Evolutionary conservation across 1,140 invertebrate genomes (phyloP).

Genomic region (Neodiprion fabricii): DNA sequence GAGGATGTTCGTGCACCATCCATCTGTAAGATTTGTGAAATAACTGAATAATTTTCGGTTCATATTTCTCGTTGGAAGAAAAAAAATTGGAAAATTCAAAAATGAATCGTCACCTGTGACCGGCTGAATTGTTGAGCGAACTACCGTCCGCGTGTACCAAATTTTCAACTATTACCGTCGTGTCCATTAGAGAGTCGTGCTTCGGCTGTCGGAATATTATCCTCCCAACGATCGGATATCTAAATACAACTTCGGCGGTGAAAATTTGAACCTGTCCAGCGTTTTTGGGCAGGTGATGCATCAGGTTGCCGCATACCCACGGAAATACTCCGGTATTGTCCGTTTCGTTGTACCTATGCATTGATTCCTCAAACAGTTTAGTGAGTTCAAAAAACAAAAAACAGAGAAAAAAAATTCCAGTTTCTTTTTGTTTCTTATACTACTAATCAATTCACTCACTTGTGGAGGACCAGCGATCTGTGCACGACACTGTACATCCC

Average conservation of each 20-base stretch:
- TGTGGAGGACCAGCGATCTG: conserved; percentile 83
- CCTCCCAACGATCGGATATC: conserved; percentile 88
- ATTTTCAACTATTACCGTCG: conserved; percentile 76
- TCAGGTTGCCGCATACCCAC: conserved; percentile 73
- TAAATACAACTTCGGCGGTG: conserved; percentile 76
- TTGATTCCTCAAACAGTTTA: no score
- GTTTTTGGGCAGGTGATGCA: conserved; percentile 70
- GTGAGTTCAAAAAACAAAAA: conserved; percentile 35
- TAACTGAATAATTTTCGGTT: conserved; percentile 21
- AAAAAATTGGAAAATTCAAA: neutral
- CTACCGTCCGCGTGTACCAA: conserved; percentile 89
- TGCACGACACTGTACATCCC: conserved; percentile 82
- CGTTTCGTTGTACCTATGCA: conserved; percentile 51
- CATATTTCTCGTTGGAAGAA: neutral
- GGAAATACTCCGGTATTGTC: conserved; percentile 63
- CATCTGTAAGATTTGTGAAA: conserved; percentile 53
- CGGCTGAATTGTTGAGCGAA: conserved; percentile 76
- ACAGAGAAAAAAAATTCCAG: conserved; percentile 8
- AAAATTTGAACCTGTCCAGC: conserved; percentile 74
- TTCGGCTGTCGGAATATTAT: conserved; percentile 85
- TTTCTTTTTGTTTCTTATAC: neutral
- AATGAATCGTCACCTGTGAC: conserved; percentile 69
- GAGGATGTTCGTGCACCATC: conserved; percentile 67
- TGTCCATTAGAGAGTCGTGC: conserved; percentile 82
- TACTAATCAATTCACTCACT: conserved; percentile 58